Conservation (phyloP, 2,888 invertebrate species). For the Scelioninae gen. 2 region DNA sequence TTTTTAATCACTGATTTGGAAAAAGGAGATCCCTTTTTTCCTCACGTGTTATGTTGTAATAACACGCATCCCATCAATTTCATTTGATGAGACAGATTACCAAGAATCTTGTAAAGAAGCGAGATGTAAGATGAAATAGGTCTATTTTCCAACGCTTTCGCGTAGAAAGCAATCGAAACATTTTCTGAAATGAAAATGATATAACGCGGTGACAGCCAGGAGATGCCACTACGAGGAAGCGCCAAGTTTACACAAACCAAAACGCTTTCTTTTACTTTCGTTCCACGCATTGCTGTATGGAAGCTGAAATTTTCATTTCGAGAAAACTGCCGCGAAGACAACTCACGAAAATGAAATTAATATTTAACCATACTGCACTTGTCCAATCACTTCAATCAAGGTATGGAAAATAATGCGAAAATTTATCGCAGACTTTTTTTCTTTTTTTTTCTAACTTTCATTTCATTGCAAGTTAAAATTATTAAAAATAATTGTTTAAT, state of each 20-base stretch:
- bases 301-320: slow-evolving; percentile 27
- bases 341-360: background rate
- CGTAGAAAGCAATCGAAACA: slow-evolving; percentile 24
- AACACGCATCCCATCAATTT: background rate
- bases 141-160: slow-evolving; percentile 1
- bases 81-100: background rate
- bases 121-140: slow-evolving; percentile 10
- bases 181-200: slow-evolving; percentile 25
- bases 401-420: background rate
- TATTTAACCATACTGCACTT: background rate
- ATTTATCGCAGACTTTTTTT: background rate
- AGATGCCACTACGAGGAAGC: slow-evolving; percentile 36
- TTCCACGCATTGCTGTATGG: background rate
- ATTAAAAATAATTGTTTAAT: no score
- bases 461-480: no score
- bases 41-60: slow-evolving; percentile 8
- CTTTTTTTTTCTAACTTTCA: no score
- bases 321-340: slow-evolving; percentile 13
- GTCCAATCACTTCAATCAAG: slow-evolving; percentile 6
- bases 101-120: slow-evolving; percentile 1
- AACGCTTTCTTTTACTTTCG: slow-evolving; percentile 39
- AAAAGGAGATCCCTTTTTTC: no score
- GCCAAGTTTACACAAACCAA: slow-evolving; percentile 15
- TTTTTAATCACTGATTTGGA: no score
- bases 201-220: slow-evolving; percentile 17